Base-by-base conservation (phyloP, 1,140 invertebrate species). In the Bicyclus anynana region DNA sequence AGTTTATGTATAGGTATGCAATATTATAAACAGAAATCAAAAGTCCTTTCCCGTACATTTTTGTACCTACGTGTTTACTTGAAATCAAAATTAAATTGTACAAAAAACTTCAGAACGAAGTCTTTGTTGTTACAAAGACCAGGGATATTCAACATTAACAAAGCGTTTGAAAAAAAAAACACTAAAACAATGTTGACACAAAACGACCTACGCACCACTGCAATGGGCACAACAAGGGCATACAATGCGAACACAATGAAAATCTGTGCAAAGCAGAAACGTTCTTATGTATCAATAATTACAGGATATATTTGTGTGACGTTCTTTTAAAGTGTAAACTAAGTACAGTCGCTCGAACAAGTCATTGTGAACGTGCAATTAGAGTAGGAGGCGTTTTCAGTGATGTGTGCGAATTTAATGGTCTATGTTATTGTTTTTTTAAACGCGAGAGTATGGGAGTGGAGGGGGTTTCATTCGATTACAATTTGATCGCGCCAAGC, bases 351-450 rank as follows among this genome's bases (percentile, higher is more conserved):
- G 66, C 67, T 63, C 64, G 58, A 59, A 70, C 62, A 62, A 69
- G 58, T 72, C 66, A 77, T 78, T 78, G 74, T 84, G 72, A 63
- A 46, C 69, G 62, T 60, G 74, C 78, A 84, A 84, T 81, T 81
- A 82, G 69, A 74, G 69, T 65, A 50, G 57, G 63, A 50, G 54
- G 57, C 67, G 71, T 56, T 71, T 63, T 62, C 80, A 80, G 59
- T 78, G 59, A 62, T 60, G 77, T 80, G 82, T 72, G 72, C 65
- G 65, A 83, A 74, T 85, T 85, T 85, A 85, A 85, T 85, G 82
- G 76, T 50, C 62, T 61, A 69, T 66, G 67, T 80, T 80, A 84
- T 84, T 84, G 81, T 84, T 84, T 82, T 77, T 77, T 72, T 44
- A 56, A 66, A 65, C 60, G 55, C 42, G 50, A 57, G 55, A 26